Conservation (phyloP, 2,113 vertebrate genomes). For the Penelope pileata region DNA sequence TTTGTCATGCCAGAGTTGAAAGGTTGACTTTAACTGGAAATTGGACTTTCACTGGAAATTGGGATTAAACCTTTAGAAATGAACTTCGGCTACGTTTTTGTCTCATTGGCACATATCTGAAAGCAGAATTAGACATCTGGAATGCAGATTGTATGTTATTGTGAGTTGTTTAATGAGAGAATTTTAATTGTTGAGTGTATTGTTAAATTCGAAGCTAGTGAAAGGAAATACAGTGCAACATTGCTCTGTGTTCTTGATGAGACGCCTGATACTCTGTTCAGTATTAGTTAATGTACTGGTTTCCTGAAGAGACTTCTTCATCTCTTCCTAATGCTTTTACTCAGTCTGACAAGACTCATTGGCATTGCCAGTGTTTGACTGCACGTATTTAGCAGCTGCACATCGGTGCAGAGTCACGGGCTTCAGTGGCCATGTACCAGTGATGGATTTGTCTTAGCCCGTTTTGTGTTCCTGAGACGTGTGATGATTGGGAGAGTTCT, state of each 20-base stretch:
- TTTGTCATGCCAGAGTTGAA: not conserved
- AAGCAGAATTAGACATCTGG: not conserved
- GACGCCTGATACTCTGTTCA: not conserved
- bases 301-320: not conserved
- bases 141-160: not conserved
- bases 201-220: not conserved
- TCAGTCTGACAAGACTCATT: not conserved
- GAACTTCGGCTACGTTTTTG: rapidly evolving
- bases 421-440: rapidly evolving
- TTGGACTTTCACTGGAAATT: not conserved
- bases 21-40: not conserved
- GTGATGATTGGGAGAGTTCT: not conserved
- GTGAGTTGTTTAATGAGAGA: not conserved
- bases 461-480: not conserved
- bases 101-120: not conserved
- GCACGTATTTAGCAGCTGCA: not conserved
- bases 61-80: not conserved
- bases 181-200: not conserved
- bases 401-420: not conserved
- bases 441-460: not conserved
- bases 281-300: not conserved
- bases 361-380: not conserved
- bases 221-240: not conserved
- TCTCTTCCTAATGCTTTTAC: not conserved
- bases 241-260: not conserved